Evolutionary conservation across 2,797 vertebrate genomes (phyloP).

Genomic region (Cryptoprocta ferox): DNA sequence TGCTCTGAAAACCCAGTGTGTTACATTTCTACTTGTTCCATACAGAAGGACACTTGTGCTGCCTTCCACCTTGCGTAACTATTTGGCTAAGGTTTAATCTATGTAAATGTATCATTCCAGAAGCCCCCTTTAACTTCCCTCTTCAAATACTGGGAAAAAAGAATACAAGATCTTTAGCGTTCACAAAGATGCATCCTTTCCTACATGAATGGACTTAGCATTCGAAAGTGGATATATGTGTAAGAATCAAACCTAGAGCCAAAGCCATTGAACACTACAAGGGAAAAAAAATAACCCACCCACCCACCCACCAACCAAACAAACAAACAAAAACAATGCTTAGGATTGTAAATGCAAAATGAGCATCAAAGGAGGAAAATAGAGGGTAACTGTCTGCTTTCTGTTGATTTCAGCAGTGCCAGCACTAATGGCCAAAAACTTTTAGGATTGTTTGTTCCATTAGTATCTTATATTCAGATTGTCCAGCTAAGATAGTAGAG

Average conservation of each 20-base stretch:
- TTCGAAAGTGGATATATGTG: constrained; percentile 75
- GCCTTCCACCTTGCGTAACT: constrained; percentile 64
- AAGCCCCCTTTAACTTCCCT: neutral
- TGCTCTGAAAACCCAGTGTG: constrained; percentile 70
- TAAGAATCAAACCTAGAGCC: constrained; percentile 67
- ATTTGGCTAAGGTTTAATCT: constrained; percentile 71
- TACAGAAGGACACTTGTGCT: constrained; percentile 58
- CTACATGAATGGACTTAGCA: constrained; percentile 74
- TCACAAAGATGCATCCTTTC: constrained; percentile 63
- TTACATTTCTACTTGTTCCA: constrained; percentile 36
- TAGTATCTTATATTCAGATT: constrained; percentile 69
- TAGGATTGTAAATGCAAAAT: constrained; percentile 82
- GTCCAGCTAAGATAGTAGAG: constrained; percentile 73
- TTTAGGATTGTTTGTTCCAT: constrained; percentile 78
- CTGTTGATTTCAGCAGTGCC: constrained; percentile 78
- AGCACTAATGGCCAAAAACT: constrained; percentile 70
- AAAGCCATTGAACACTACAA: constrained; percentile 70
- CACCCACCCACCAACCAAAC: neutral
- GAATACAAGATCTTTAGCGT: constrained; percentile 69
- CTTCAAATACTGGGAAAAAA: neutral
- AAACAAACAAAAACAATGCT: constrained; percentile 28
- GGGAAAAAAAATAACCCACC: neutral
- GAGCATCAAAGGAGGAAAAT: constrained; percentile 72
- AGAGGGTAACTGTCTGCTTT: neutral
- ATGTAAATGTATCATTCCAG: constrained; percentile 57